Evolutionary conservation across 2,797 vertebrate species (phyloP).

Genomic region (Taenioides sp.): DNA sequence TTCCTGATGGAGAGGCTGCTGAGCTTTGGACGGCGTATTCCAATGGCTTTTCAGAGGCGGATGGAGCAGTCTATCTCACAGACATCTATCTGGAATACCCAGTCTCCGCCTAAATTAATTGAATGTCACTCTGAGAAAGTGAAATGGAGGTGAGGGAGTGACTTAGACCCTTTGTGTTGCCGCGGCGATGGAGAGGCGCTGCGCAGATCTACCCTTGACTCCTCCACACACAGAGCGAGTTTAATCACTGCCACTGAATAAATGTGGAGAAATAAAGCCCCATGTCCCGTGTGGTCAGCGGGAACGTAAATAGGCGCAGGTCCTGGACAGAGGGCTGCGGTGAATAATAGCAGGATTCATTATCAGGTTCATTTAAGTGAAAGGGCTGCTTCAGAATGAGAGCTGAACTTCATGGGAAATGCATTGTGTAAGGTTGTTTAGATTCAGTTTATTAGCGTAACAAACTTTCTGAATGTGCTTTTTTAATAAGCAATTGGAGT

Average conservation of each 20-base stretch:
- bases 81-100: conserved; percentile 61
- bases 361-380: conserved; percentile 1
- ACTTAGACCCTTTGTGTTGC: conserved; percentile 54
- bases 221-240: conserved; percentile 34
- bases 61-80: conserved; percentile 55
- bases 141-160: conserved; percentile 60
- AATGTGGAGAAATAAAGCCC: conserved; percentile 41
- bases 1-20: conserved; percentile 60
- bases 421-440: background rate
- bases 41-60: conserved; percentile 49
- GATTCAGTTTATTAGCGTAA: background rate
- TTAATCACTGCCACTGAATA: conserved; percentile 45
- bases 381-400: conserved; percentile 11
- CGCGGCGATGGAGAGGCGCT: conserved; percentile 19
- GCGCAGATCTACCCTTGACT: conserved; percentile 37
- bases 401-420: background rate
- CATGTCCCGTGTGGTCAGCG: conserved; percentile 15
- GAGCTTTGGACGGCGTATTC: conserved; percentile 58
- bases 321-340: conserved; percentile 16
- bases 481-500: background rate
- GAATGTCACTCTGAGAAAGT: conserved; percentile 72
- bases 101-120: conserved; percentile 71
- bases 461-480: background rate
- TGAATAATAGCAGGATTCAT: conserved; percentile 14
- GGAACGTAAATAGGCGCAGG: conserved; percentile 14